Base-by-base conservation (phyloP, 2,113 vertebrate genomes). In the Ochotona curzoniae region DNA sequence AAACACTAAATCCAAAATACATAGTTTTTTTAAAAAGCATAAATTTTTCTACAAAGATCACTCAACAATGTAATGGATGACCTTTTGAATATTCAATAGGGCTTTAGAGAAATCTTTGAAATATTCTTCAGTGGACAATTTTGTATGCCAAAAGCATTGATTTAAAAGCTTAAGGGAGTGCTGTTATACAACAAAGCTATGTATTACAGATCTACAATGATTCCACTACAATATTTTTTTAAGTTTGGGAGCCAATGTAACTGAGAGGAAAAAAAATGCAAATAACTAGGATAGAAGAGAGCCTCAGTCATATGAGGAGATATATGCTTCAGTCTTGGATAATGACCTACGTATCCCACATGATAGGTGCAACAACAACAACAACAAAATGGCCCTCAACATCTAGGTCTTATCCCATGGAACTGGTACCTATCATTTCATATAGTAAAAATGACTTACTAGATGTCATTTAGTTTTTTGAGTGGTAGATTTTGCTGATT, bases 31-130 rank as follows among this genome's bases (percentile, higher is more conserved):
- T 15, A 8, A 79, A 91, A n/a, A 51, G 44, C 1, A 64, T 38
- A 13, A 49, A 47, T 71, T 88, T 70, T 73, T 47, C 17, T 38
- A 54, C 74, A 80, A 80, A 12, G 25, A 64, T 57, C 15, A 57
- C 5, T 87, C 15, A 76, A 49, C 10, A 67, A 84, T 20, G n/a
- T 73, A 89, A 73, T 0, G 10, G 8, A 70, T 83, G 38, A 12
- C 25, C 80, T 73, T 89, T 83, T 91, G 60, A 87, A 82, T 75
- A 70, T 79, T 95, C 38, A 64, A 1, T 21, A 49, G 60, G 23
- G 18, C 63, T 94, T 89, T 81, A 87, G 38, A 73, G 74, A 95
- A 84, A 26, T 84, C 90, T 79, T 0, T 83, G 76, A 91, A 89
- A 81, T 57, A 51, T 69, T 67, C 30, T 81, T 95, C 25, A 17